Conservation (phyloP, 2,888 invertebrate species). For the Pteria penguin region DNA sequence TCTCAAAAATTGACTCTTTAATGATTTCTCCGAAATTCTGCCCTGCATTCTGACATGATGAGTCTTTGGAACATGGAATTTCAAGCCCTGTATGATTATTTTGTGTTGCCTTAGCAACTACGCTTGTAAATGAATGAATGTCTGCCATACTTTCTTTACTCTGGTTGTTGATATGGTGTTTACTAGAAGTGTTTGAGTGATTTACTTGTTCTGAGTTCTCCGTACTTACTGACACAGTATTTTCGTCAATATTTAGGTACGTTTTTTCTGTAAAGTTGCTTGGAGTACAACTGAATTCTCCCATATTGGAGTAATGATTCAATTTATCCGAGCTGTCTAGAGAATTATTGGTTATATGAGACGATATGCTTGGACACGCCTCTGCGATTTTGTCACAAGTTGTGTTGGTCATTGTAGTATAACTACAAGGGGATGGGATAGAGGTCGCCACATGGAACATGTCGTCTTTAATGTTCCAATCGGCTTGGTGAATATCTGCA, state of each 20-base stretch:
- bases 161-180: background rate
- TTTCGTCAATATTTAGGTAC: conserved; percentile 11
- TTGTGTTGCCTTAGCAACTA: background rate
- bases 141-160: background rate
- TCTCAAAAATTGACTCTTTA: conserved; percentile 95
- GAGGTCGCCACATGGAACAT: conserved; percentile 77
- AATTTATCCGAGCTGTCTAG: conserved; percentile 5
- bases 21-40: conserved; percentile 93
- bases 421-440: conserved; percentile 58
- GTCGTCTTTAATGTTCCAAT: conserved; percentile 38
- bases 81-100: background rate
- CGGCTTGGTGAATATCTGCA: conserved; percentile 8
- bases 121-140: background rate
- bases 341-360: conserved; percentile 73
- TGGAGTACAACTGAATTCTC: conserved; percentile 2
- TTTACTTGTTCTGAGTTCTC: background rate
- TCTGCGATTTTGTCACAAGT: conserved; percentile 73
- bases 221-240: background rate
- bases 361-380: conserved; percentile 73
- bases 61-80: background rate
- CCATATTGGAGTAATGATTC: conserved; percentile 19
- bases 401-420: conserved; percentile 73
- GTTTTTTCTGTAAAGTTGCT: conserved; percentile 14
- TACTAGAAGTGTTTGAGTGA: background rate
- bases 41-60: conserved; percentile 30